Base-by-base conservation (phyloP, 92 coral and sea anemone genomes). In the Zoanthus sansibaricus region DNA sequence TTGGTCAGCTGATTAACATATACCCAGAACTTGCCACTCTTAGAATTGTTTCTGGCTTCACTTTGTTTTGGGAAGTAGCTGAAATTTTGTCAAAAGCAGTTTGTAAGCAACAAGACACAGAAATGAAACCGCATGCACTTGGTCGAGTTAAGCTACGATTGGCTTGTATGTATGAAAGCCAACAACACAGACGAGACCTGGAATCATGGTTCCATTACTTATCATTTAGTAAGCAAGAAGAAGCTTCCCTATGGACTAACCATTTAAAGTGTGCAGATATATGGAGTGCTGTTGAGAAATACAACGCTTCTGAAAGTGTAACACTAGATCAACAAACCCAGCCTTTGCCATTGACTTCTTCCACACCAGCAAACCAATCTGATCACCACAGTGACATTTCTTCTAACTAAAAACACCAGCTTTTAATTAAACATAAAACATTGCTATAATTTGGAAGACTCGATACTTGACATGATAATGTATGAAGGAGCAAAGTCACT, bases 131-230 rank as follows among this genome's bases (percentile, higher is more conserved):
- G 64, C 80, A 76, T 18, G 80, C 80, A 49, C 80, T 76, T 20
- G 80, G 80, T 21, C 80, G 80, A 49, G 64, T 76, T 21, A 76
- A 76, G 80, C 64, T 76, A 44, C 77, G 44, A 72, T 72, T 72
- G 77, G 77, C 77, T 42, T 72, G 25, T 13, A n/a, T 72, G 52
- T 72, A 25, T 72, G 77, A 44, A 13, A 72, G 21, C 77, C 77
- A 72, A 9, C 77, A 72, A 72, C 30, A 72, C 77, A 72, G 77
- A 10, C 77, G 15, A 44, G 15, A 72, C 30, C 77, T 72, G 77
- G 77, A 72, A 72, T 72, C 21, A 8, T 72, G 77, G 77, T 72
- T 72, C 77, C 77, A 72, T n/a, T 30, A 72, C 15, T 72, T 72
- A 9, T 72, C 77, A 72, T 72, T 72, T 71, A 15, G 1, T 15